Percentiles rank a stretch among this genome's conserved stretches.
Evolutionary conservation across 2,113 vertebrate genomes (phyloP).

Genomic region (Dromas ardeola): DNA sequence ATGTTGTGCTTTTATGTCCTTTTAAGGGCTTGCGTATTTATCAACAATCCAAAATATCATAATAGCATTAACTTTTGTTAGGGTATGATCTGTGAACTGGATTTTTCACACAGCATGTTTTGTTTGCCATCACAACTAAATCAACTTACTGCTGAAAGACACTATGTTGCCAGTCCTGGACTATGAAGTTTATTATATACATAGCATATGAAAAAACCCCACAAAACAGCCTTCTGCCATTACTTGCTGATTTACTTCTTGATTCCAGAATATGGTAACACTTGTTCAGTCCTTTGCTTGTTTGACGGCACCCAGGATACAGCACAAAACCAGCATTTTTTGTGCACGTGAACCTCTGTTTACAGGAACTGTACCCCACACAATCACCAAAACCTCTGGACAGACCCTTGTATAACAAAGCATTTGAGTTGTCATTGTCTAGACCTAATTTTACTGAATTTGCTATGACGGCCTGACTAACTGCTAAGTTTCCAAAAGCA

Average conservation of each 20-base stretch:
- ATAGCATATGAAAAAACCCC: background rate
- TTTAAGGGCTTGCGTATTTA: background rate
- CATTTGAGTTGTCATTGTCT: background rate
- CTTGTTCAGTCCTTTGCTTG: background rate
- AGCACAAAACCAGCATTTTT: background rate
- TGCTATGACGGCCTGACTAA: background rate
- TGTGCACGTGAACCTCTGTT: fast-evolving
- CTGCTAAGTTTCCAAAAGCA: background rate
- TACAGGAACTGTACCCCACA: background rate
- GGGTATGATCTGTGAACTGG: background rate
- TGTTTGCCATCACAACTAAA: background rate
- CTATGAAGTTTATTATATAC: background rate
- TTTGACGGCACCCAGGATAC: background rate
- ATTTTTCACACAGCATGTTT: background rate
- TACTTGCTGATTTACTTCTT: background rate
- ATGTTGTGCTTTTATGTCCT: background rate
- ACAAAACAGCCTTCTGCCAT: background rate
- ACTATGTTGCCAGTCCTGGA: background rate
- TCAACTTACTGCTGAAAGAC: background rate
- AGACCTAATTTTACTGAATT: background rate
- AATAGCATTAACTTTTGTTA: background rate
- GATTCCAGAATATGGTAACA: background rate
- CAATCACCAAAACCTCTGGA: background rate
- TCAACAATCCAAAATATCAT: background rate
- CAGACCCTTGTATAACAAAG: background rate